Percentiles rank a stretch among this genome's conserved stretches.
These are phyloP conservation scores for Allygus modestus DNA, from an alignment of 2,888 invertebrate genomes.

Conservation along the genomic window DNA sequence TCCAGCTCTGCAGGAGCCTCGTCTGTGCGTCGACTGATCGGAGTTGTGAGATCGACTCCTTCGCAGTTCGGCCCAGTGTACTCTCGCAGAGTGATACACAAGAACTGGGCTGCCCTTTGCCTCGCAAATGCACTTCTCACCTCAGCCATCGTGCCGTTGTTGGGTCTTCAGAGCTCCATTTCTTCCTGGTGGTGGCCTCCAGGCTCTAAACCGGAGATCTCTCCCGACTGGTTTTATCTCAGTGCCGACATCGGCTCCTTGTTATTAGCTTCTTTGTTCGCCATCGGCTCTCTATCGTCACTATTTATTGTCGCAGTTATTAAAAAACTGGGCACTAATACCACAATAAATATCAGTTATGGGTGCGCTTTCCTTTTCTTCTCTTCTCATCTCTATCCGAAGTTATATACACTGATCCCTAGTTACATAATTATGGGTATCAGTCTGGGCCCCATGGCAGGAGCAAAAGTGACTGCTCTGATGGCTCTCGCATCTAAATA, in stretches of 20 bases:
- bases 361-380: conserved; percentile 79
- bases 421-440: conserved; percentile 79
- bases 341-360: conserved; percentile 75
- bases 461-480: conserved; percentile 73
- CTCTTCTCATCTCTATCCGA: conserved; percentile 79
- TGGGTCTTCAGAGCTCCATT: conserved; percentile 78
- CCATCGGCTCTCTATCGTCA: conserved; percentile 79
- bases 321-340: conserved; percentile 75
- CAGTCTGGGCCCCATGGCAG: conserved; percentile 74
- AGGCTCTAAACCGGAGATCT: conserved; percentile 57
- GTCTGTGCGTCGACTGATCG: conserved; percentile 85
- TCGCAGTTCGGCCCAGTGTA: conserved; percentile 72
- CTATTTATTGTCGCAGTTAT: conserved; percentile 77
- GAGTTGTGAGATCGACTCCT: conserved; percentile 74
- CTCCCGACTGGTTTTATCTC: conserved; percentile 34
- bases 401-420: conserved; percentile 77
- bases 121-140: conserved; percentile 80
- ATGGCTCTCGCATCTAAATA: conserved; percentile 75
- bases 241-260: conserved; percentile 77
- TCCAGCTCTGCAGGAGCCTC: conserved; percentile 87
- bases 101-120: conserved; percentile 75
- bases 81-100: conserved; percentile 71
- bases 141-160: conserved; percentile 81
- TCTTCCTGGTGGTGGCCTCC: conserved; percentile 75
- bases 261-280: conserved; percentile 80